Evolutionary conservation across 2,797 vertebrate genomes (phyloP).

Genomic region (Meda fulgida): DNA sequence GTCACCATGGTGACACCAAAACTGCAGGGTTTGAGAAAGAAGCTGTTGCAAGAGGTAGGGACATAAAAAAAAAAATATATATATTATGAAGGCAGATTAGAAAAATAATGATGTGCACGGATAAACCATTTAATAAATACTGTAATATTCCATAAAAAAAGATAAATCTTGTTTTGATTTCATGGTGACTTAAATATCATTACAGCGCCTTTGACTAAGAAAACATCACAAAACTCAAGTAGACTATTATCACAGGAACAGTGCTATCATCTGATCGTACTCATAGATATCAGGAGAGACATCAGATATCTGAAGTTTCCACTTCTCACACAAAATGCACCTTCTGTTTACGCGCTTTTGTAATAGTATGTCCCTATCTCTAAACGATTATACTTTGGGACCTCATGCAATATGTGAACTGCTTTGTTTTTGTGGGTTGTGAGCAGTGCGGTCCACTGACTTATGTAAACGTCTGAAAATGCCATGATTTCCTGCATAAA

Average conservation of each 20-base stretch:
- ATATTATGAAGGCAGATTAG: not conserved
- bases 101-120: not conserved
- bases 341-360: not conserved
- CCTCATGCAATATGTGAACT: not conserved
- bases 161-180: not conserved
- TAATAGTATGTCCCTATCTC: not conserved
- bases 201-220: constrained; percentile 6
- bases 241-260: not conserved
- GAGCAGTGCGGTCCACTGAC: not conserved
- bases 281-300: not conserved
- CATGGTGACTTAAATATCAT: not conserved
- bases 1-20: not conserved
- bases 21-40: too few species aligned
- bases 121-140: not conserved
- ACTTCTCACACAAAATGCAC: constrained; percentile 1
- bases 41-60: too few species aligned
- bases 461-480: not conserved
- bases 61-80: too few species aligned
- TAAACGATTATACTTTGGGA: not conserved
- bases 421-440: not conserved
- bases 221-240: not conserved
- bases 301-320: not conserved
- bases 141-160: not conserved
- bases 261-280: not conserved
- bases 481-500: not conserved